Base-by-base conservation (phyloP, 2,797 vertebrate species). In the Lagodon rhomboides region DNA sequence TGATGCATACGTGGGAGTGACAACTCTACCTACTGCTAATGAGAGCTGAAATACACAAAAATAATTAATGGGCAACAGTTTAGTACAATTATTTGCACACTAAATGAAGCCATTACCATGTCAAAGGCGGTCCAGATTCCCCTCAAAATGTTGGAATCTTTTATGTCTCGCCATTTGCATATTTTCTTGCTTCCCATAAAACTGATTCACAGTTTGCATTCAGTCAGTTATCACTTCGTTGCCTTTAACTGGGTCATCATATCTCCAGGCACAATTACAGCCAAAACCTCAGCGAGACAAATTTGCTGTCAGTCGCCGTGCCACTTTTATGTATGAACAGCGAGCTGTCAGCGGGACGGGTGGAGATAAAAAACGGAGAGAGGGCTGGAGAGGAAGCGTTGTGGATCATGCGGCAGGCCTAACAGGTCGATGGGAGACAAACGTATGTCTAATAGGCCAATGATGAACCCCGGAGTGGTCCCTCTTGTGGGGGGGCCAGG, bases 391-490 rank as follows among this genome's bases (percentile, higher is more conserved):
- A 77, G 77, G 38, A 71, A 74, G 68, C 22, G 6, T 49, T 67
- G 71, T 58, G 79, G 73, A 87, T 87, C 81, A 77, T 64, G 78
- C 54, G 0, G 77, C 76, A 66, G 44, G 64, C 72, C 82, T 44
- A 71, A 78, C 86, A 85, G 88, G 84, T 92, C 82, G 77, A 93
- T 87, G 70, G 72, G 83, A 93, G 89, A 93, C 92, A 95, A 93
- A 93, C 78, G 62, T 68, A 85, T 83, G 85, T 87, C 90, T 94
- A 94, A 95, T 92, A 92, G 93, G 88, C 84, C 92, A 25, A 85
- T 91, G 89, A 94, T 91, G 79, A 89, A 93, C 78, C 83, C 38
- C 80, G 23, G 77, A 88, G 84, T 66, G 80, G 80, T 93, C 89
- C 86, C 89, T 90, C 84, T 92, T 80, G 90, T 75, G 81, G 77